Base-by-base conservation (phyloP, 2,113 vertebrate genomes). In the Corvus moneduloides region DNA sequence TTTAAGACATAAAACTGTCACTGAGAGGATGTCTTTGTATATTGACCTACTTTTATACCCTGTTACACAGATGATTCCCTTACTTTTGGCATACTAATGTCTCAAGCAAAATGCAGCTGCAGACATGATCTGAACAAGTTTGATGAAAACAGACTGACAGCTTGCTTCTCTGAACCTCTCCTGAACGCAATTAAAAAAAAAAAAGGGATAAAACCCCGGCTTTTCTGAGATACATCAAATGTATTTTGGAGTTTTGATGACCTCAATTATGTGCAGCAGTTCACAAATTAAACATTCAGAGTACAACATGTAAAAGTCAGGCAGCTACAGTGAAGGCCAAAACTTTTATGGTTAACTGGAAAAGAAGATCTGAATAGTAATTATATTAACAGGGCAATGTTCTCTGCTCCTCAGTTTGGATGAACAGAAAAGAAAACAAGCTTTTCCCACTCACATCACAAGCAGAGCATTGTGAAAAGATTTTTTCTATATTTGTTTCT, bases 1-100 rank as follows among this genome's bases (percentile, higher is more conserved):
- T 94, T 97, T 94, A 97, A 96, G 90, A 90, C 78, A 96, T 93
- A 84, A 94, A 97, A 95, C 81, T 90, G 71, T 68, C 77, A 93
- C 72, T 84, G 49, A 77, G 75, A 95, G 81, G 13, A 92, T 94
- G 33, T 92, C 66, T 90, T 96, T 95, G 64, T 96, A 62, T 87
- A 46, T 41, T 96, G 87, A 94, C 91, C 87, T 85, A 92, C 55
- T 97, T 97, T 93, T 87, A 59, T 51, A 56, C 83, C 11, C 27
- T 83, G 64, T 87, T 96, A 90, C 91, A 92, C 91, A 95, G 93
- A 97, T 95, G 49, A 79, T 78, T 95, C 69, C 35, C 81, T 81
- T 87, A 83, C 59, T 97, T 96, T 93, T 93, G 89, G 54, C 64
- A 83, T 92, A 89, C 82, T 94, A 84, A 95, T 94, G 26, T 91